A percentile compares a stretch with the other conserved stretches of the same genome.
Evolutionary conservation across 2,797 vertebrate species (phyloP).

Genomic region (Scolopax rusticola): DNA sequence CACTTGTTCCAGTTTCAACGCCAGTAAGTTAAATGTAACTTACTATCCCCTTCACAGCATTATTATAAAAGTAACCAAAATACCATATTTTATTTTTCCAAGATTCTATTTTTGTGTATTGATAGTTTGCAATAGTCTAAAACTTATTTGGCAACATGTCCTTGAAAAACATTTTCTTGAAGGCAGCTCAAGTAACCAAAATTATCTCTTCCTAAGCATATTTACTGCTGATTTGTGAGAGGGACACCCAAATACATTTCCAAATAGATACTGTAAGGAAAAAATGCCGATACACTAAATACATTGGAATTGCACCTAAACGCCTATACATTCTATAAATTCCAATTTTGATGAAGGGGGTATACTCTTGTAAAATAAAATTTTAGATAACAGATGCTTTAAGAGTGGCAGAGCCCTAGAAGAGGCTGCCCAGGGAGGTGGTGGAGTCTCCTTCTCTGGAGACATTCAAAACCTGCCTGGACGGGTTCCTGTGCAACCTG

Average conservation of each 20-base stretch:
- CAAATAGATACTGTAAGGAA: background rate
- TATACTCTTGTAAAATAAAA: background rate
- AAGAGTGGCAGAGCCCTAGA: no score
- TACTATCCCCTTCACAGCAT: background rate
- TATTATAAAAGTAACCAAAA: background rate
- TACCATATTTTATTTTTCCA: rapidly evolving
- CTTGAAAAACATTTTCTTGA: background rate
- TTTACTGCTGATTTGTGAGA: background rate
- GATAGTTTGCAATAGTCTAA: background rate
- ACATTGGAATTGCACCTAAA: background rate
- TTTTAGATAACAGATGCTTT: background rate
- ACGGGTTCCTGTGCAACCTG: no score
- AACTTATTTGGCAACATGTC: background rate
- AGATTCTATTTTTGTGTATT: background rate
- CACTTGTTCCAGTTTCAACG: background rate
- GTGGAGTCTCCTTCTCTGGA: no score
- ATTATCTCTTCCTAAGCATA: background rate
- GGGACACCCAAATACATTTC: background rate
- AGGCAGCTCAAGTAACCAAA: background rate
- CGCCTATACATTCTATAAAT: background rate
- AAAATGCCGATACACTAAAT: background rate
- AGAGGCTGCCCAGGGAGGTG: no score
- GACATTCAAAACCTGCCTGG: no score
- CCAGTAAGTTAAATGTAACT: background rate
- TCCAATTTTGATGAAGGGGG: background rate